phyloP scores from a whole-genome alignment of 2,113 vertebrate species.

The Climacteris rufus region DNA sequence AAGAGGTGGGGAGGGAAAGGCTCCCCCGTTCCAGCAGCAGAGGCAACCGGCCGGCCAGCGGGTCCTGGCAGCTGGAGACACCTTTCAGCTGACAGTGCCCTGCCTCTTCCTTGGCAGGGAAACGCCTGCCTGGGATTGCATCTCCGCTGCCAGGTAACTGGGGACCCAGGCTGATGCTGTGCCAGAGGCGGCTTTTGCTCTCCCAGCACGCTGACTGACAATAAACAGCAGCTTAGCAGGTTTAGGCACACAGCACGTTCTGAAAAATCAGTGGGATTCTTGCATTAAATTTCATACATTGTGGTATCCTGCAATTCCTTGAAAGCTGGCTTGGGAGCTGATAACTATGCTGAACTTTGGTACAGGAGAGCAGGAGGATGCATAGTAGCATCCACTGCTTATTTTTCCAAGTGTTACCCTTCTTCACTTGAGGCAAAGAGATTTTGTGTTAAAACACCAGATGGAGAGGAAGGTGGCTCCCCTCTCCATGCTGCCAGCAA shows the following conservation, averaged over 20 bases:
- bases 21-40: background rate
- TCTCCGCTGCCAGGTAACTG: background rate
- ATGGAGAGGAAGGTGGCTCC: background rate
- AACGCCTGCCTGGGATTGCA: background rate
- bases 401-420: background rate
- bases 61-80: background rate
- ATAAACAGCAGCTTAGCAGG: background rate
- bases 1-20: background rate
- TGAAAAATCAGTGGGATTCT: background rate
- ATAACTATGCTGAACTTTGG: background rate
- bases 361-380: background rate
- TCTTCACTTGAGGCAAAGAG: background rate
- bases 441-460: background rate
- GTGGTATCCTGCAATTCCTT: background rate
- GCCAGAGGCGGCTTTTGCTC: background rate
- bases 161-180: background rate
- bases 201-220: background rate
- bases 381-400: background rate
- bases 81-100: background rate
- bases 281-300: background rate
- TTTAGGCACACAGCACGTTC: background rate
- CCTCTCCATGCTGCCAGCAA: background rate
- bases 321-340: background rate
- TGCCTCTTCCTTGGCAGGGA: conserved; percentile 6
- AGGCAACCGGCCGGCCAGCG: fast-evolving